Conservation (phyloP, 37 sponge, comb jelly and placozoan species). For the Lycopodina hypogea region DNA sequence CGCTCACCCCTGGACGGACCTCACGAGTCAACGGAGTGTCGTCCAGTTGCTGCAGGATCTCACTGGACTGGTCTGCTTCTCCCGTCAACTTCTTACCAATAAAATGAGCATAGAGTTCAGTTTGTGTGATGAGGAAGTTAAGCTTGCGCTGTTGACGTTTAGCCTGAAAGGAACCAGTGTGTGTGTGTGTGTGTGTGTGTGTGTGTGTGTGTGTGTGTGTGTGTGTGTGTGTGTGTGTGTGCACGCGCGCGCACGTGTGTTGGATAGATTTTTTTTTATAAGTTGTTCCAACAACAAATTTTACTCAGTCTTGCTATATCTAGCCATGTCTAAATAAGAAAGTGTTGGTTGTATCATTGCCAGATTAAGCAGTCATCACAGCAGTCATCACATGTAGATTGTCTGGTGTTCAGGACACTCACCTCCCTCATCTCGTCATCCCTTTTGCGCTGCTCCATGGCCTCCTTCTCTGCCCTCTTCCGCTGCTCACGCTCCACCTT, state of each 20-base stretch:
- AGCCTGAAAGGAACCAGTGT: constrained; percentile 74
- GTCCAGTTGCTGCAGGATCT: constrained; percentile 74
- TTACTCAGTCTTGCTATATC: too few species aligned
- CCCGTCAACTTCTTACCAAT: constrained; percentile 89
- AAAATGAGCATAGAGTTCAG: constrained; percentile 96
- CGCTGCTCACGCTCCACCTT: constrained; percentile 87
- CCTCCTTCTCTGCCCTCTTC: constrained; percentile 88
- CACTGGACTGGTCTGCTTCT: constrained; percentile 41
- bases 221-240: constrained; percentile 1
- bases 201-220: too few species aligned
- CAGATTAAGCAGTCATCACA: too few species aligned
- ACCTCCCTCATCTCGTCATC: constrained; percentile 92
- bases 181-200: too few species aligned
- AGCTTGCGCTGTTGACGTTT: constrained; percentile 87
- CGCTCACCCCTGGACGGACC: constrained; percentile 55
- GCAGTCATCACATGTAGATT: too few species aligned
- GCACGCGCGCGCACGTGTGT: not conserved
- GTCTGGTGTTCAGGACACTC: too few species aligned
- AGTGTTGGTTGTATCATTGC: too few species aligned
- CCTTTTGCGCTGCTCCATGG: constrained; percentile 73
- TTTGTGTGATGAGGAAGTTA: constrained; percentile 96
- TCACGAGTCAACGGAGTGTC: constrained; percentile 75
- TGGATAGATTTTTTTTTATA: not conserved
- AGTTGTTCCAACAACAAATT: too few species aligned
- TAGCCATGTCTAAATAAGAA: too few species aligned